Base-by-base conservation (phyloP, 2,888 invertebrate genomes). In the Amphipoea oculea region DNA sequence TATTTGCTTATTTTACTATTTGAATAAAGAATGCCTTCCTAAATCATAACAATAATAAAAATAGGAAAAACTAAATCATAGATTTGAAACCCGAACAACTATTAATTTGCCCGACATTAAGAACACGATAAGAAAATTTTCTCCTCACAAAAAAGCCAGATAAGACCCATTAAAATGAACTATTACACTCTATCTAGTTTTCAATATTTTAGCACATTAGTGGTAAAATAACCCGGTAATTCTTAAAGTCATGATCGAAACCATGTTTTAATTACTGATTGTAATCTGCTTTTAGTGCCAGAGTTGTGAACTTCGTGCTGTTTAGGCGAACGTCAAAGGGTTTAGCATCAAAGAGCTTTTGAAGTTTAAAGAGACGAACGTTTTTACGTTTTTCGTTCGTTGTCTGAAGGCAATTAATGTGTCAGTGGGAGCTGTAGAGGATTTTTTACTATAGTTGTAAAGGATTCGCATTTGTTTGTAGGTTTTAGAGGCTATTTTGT, bases 181-280 rank as follows among this genome's bases (percentile, higher is more conserved):
- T 82, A 73, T 76, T 73, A 51, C 20, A 36, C 51, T 63, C 81
- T 70, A 78, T 76, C 82, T 82, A 67, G 36, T 84, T 84, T 76
- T 70, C 82, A 70, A 85, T 82, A 82, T n/a, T 82, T 75, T 48
- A 57, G 11, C 40, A 65, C 70, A 77, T 69, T 54, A 65, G 60
- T 75, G 48, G 65, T 36, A 40, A 14, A 70, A 78, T 23, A 65
- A 51, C 14, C 63, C 12, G 12, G 70, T 84, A 73, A 76, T 70
- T 70, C 63, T 73, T 45, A 29, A 54, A 78, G 51, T 40, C 67
- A 2, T 42, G 71, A 66, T 80, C 74, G 68, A 74, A 83, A 63
- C 79, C 90, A 89, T 90, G 90, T 91, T 93, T 93, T 95, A 94
- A 95, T 95, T 94, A 95, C 93, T 92, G 94, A 94, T 94, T 91